Percentiles rank a stretch among this genome's conserved stretches.
Evolutionary conservation across 2,888 invertebrate species (phyloP).

Genomic region (Chalcosyrphus nemorum): DNA sequence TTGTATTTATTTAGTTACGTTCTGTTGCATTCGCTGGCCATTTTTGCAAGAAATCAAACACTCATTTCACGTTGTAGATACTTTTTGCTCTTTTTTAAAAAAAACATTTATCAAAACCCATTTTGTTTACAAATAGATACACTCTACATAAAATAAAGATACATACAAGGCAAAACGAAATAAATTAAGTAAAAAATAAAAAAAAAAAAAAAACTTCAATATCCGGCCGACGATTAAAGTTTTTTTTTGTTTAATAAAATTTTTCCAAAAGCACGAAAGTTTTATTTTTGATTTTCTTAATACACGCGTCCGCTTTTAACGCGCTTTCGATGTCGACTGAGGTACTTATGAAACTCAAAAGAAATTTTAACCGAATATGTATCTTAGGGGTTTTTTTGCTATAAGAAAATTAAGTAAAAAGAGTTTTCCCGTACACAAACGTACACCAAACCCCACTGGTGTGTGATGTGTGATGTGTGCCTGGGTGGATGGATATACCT

Average conservation of each 20-base stretch:
- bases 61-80: conserved; percentile 29
- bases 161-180: not conserved
- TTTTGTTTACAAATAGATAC: conserved; percentile 56
- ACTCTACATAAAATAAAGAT: not conserved
- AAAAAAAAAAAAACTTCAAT: conserved; percentile 40
- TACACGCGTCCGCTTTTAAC: conserved; percentile 66
- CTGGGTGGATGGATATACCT: conserved; percentile 30
- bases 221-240: conserved; percentile 63
- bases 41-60: not conserved
- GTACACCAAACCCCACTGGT: conserved; percentile 28
- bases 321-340: conserved; percentile 72
- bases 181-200: too few relatives aligned
- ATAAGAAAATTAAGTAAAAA: conserved; percentile 38
- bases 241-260: conserved; percentile 4
- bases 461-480: conserved; percentile 27
- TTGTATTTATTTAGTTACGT: conserved; percentile 28
- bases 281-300: too few relatives aligned
- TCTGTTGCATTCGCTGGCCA: conserved; percentile 34
- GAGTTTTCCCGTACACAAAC: conserved; percentile 60
- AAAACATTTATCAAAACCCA: not conserved
- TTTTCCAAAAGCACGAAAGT: conserved; percentile 26
- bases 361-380: conserved; percentile 73
- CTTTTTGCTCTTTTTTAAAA: too few relatives aligned
- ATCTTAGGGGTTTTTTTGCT: conserved; percentile 64
- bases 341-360: conserved; percentile 71